These are phyloP conservation scores for Tyto alba DNA, from an alignment of 2,113 vertebrate species.

Conservation along the genomic window DNA sequence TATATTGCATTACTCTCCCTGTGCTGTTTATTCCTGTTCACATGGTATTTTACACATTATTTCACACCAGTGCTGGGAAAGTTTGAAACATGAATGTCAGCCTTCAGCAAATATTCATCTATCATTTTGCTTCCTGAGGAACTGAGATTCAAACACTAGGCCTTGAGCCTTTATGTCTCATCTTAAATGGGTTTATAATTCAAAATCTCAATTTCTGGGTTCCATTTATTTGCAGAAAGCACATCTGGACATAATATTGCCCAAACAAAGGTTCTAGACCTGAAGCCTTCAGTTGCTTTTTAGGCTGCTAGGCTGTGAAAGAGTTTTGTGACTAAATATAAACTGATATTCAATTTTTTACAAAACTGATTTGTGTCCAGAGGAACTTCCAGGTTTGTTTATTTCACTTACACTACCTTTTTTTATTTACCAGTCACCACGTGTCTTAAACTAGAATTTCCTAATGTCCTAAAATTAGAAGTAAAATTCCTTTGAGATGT, in stretches of 20 bases:
- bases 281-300: neutral
- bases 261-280: neutral
- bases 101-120: neutral
- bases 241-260: neutral
- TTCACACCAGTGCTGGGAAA: neutral
- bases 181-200: neutral
- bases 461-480: no score
- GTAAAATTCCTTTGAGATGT: neutral
- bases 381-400: neutral
- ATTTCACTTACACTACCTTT: neutral
- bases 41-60: fast-evolving
- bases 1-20: neutral
- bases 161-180: neutral
- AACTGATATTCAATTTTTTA: neutral
- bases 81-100: neutral
- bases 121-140: neutral
- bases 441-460: neutral
- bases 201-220: neutral
- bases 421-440: neutral
- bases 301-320: neutral
- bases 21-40: neutral
- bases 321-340: neutral
- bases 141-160: neutral
- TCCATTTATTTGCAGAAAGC: neutral
- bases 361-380: neutral